phyloP scores from a whole-genome alignment of 2,797 vertebrate species.

The Loris lydekkerianus region DNA sequence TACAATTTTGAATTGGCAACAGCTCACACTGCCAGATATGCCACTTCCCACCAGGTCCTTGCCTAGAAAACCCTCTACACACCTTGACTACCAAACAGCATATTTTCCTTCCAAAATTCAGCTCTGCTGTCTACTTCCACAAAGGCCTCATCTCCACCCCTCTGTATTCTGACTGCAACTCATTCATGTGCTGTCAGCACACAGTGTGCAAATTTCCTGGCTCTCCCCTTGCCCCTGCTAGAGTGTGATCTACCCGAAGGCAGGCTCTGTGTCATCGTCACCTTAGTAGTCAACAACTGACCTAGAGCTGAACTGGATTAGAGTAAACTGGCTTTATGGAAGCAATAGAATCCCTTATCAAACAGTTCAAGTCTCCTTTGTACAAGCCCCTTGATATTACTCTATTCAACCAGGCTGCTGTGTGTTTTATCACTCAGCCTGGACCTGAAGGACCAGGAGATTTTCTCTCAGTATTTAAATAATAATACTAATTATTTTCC shows the following conservation, averaged over 20 bases:
- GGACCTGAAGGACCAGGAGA: neutral
- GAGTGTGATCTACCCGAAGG: neutral
- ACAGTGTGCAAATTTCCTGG: neutral
- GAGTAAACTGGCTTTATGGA: neutral
- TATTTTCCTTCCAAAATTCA: constrained; percentile 37
- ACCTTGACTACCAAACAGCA: neutral
- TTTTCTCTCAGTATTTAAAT: neutral
- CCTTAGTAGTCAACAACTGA: neutral
- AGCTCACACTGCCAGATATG: neutral
- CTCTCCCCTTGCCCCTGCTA: neutral
- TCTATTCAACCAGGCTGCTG: neutral
- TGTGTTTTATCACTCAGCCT: neutral
- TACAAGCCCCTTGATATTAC: neutral
- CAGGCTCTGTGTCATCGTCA: neutral
- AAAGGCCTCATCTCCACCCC: neutral
- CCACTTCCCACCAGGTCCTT: neutral
- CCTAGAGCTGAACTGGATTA: neutral
- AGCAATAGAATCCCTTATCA: neutral
- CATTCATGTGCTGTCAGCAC: neutral
- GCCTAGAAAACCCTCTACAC: neutral
- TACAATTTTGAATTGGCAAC: neutral
- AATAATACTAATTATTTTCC: neutral
- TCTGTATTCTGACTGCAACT: too few species aligned
- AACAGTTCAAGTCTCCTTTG: neutral
- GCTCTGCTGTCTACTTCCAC: neutral